These are phyloP conservation scores for Engystomops pustulosus DNA, from an alignment of 2,113 vertebrate species.

Conservation along the genomic window DNA sequence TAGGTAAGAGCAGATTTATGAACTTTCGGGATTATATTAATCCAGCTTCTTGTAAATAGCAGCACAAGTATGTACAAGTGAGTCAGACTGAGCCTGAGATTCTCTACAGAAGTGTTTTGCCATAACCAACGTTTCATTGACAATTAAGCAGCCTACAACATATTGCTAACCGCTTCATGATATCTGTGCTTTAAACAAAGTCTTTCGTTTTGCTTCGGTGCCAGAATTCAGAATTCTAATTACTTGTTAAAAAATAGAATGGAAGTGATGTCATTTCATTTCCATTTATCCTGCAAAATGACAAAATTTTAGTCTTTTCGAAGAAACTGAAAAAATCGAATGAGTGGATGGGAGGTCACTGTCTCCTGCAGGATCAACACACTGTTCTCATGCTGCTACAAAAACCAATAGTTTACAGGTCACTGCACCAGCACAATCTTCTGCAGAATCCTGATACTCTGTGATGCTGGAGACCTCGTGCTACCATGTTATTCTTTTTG, in stretches of 20 bases:
- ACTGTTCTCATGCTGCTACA: neutral
- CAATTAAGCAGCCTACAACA: conserved; percentile 28
- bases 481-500: neutral
- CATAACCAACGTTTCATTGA: neutral
- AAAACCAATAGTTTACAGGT: too few relatives aligned
- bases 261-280: neutral
- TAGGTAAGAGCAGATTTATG: neutral
- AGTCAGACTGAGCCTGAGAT: neutral
- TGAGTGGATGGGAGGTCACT: neutral
- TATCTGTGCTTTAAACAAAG: conserved; percentile 28
- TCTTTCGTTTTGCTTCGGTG: neutral
- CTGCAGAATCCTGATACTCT: too few relatives aligned
- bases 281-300: neutral
- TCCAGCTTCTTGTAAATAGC: neutral
- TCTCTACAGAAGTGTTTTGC: neutral
- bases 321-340: neutral
- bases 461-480: neutral
- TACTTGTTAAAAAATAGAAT: conserved; percentile 1
- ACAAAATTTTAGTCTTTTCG: neutral
- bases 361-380: neutral
- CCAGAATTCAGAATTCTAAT: conserved; percentile 2
- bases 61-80: neutral
- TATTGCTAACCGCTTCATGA: conserved; percentile 30
- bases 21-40: neutral
- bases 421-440: too few relatives aligned